Evolutionary conservation across 2,797 vertebrate genomes (phyloP), one percentile per base, ranked within the genome.

Genomic region (Botia kubotai): DNA sequence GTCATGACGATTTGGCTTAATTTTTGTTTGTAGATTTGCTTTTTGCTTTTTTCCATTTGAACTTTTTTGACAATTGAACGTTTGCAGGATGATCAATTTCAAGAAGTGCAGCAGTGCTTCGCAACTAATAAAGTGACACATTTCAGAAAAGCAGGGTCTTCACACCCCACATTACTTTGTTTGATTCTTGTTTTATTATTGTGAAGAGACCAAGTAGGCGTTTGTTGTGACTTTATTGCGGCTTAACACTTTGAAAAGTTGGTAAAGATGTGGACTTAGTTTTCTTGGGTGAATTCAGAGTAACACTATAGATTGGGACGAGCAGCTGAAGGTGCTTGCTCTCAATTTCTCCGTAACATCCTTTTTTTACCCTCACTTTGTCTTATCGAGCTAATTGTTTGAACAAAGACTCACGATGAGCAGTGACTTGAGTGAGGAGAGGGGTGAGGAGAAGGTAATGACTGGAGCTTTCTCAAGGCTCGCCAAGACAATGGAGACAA

Each of bases 401-500:
- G 91, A 89, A 83, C 76, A 83, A 87, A 79, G 82, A 89, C 87
- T 88, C 87, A 68, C 81, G 88, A 90, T 83, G 88, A 89, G 82
- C 85, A 86, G 86, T 85, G 88, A 87, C 86, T 90, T 87, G 86
- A 88, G 82, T 65, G 73, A 81, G 83, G 74, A 80, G 23, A 19
- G 39, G 67, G 82, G 79, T 53, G 83, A 83, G 87, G 80, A 84
- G 84, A 85, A 90, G 86, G 86, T 92, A 93, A 93, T 94, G 93
- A 92, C 89, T 86, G 86, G 77, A 77, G 78, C 21, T 82, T 83
- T 86, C 87, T 90, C 86, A 85, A 66, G 16, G 67, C 67, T 69
- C 79, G 74, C 67, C 83, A 91, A 92, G 89, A 92, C 92, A 92
- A 91, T 90, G 83, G 88, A 89, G 88, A 90, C 83, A 69, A 88